These are phyloP conservation scores for Fistularia tabacaria DNA, from an alignment of 2,797 vertebrate species.

Conservation along the genomic window DNA sequence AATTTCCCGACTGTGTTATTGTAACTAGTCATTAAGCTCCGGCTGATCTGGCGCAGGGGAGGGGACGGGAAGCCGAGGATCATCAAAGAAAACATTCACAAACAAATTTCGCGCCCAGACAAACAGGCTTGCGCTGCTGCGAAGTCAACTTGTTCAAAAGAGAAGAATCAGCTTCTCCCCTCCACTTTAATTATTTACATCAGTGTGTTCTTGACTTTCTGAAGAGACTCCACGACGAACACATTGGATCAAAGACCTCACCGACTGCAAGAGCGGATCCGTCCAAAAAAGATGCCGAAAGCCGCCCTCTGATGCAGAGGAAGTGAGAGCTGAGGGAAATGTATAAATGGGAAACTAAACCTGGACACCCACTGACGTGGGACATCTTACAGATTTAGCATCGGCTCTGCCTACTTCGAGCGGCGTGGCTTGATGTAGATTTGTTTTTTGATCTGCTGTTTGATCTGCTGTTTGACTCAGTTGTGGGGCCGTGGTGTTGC, in stretches of 20 bases:
- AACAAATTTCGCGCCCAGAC: slow-evolving; percentile 47
- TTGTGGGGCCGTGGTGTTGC: too few species aligned
- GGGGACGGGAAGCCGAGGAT: slow-evolving; percentile 12
- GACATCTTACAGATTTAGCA: slow-evolving; percentile 57
- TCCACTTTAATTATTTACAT: slow-evolving; percentile 62
- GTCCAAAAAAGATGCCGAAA: slow-evolving; percentile 27
- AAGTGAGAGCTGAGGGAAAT: slow-evolving; percentile 9
- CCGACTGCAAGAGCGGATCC: slow-evolving; percentile 30
- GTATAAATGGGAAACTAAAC: slow-evolving; percentile 26
- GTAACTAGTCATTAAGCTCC: slow-evolving; percentile 46
- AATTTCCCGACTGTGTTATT: slow-evolving; percentile 39
- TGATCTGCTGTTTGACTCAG: too few species aligned
- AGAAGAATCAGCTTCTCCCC: slow-evolving; percentile 50
- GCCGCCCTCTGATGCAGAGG: slow-evolving; percentile 18
- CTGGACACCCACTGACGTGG: slow-evolving; percentile 39
- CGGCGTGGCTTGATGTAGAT: slow-evolving; percentile 15
- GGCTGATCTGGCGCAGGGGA: slow-evolving; percentile 31
- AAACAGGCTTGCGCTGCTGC: slow-evolving; percentile 49
- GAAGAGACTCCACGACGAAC: slow-evolving; percentile 35
- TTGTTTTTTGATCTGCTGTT: slow-evolving; percentile 24
- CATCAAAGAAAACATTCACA: slow-evolving; percentile 34
- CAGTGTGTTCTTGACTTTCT: slow-evolving; percentile 55
- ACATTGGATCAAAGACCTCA: slow-evolving; percentile 49
- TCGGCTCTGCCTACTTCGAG: slow-evolving; percentile 42
- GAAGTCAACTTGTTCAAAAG: slow-evolving; percentile 33